Conservation (phyloP, 2,113 vertebrate genomes). For the Pomatostomus ruficeps region DNA sequence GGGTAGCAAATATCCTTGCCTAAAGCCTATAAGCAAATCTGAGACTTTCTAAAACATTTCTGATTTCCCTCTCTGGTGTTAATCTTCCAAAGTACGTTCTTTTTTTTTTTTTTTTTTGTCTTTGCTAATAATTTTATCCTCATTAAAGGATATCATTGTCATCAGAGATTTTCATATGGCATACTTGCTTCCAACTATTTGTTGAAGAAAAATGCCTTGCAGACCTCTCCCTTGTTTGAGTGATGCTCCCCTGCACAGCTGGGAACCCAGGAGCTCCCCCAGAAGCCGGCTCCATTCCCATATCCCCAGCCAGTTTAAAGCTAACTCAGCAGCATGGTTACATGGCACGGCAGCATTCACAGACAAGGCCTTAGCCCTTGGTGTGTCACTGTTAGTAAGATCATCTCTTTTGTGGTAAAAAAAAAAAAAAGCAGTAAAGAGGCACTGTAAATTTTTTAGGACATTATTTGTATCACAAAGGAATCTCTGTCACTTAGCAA, state of each 20-base stretch:
- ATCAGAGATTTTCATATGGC: background rate
- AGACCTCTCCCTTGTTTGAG: background rate
- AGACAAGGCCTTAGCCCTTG: background rate
- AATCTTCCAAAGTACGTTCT: background rate
- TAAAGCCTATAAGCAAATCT: background rate
- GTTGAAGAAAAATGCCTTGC: background rate
- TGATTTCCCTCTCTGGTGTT: background rate
- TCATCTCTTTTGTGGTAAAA: background rate
- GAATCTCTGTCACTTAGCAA: background rate
- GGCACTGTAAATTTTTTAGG: background rate
- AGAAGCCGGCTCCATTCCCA: background rate
- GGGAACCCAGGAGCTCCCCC: background rate
- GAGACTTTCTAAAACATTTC: background rate
- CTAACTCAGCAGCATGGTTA: background rate
- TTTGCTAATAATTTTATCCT: background rate
- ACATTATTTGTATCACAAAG: background rate
- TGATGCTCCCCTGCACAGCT: background rate
- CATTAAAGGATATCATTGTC: background rate
- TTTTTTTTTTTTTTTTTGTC: background rate
- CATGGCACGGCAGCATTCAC: background rate
- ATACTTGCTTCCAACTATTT: conserved; percentile 6
- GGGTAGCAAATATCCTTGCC: background rate
- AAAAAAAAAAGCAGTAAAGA: background rate
- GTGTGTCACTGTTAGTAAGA: background rate
- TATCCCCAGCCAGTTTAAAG: background rate